Evolutionary conservation across 2,113 vertebrate genomes (phyloP), one percentile per base, ranked within the genome.

Genomic region (Planiliza haematocheilus): DNA sequence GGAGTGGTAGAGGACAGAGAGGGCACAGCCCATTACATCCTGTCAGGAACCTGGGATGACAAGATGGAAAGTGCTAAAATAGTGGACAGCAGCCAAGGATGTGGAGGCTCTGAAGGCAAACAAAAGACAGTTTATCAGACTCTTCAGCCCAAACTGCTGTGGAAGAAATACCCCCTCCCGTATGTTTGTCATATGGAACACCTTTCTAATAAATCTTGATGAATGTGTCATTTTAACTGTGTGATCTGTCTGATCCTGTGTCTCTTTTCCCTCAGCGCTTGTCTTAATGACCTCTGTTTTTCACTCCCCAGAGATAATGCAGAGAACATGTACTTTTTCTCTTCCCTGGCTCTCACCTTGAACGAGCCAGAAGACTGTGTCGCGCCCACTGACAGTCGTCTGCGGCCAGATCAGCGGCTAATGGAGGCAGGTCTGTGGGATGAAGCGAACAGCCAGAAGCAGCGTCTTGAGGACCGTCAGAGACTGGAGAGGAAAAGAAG

Each of bases 281-380:
- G 7, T 62, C 58, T 37, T 14, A 38, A 39, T 24, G 10, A 48
- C 46, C 5, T 24, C 1, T 57, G 14, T 67, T 10, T 21, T 60
- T 7, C 13, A 4, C 30, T 46, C 39, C 43, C 0, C 89, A 98
- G 97, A 86, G 96, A 96, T 4, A 98, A 99, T 0, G 95, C 97
- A 0, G 97, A 98, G 89, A 97, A 97, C 93, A 99, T 99, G 97
- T 95, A 99, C 74, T 96, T 93, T 87, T 99, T 99, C 93, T 98
- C 97, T 0, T 92, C 95, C 74, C 93, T 99, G 91, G 97, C 97
- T 1, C 88, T 99, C 78, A 97, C 96, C n/a, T 92, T 99, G 62
- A 99, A 99, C 0, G 97, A 98, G 86, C 87, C 80, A 0, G 97
- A 97, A 74, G 95, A 96, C 0, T 91, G 92, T 0, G 87, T 95